Conservation (phyloP, 2,797 vertebrate genomes). For the Gephyroberyx darwinii region DNA sequence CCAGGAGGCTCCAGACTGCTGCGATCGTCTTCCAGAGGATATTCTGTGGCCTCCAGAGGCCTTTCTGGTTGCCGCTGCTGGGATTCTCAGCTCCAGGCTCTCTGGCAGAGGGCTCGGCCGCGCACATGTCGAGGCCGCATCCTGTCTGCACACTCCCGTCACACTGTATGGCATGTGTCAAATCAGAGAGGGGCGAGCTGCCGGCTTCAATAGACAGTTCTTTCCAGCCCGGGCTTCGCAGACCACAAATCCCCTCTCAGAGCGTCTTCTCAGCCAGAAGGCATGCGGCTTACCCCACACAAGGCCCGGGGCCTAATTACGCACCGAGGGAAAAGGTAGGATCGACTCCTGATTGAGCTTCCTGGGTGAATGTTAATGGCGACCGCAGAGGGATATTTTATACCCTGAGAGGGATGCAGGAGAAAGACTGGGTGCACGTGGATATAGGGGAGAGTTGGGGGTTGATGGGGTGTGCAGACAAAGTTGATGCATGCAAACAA, state of each 20-base stretch:
- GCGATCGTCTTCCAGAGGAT: conserved; percentile 63
- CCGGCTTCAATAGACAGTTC: conserved; percentile 70
- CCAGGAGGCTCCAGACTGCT: conserved; percentile 72
- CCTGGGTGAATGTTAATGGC: conserved; percentile 78
- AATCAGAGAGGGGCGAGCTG: conserved; percentile 70
- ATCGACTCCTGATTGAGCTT: conserved; percentile 79
- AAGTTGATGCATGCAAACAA: conserved; percentile 60
- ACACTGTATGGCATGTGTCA: conserved; percentile 71
- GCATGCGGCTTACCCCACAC: conserved; percentile 72
- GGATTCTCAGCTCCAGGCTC: conserved; percentile 48
- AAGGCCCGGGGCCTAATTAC: conserved; percentile 71
- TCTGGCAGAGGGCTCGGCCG: conserved; percentile 50
- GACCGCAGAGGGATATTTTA: conserved; percentile 74
- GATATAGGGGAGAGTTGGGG: conserved; percentile 26
- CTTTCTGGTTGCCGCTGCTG: conserved; percentile 45
- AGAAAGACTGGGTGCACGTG: conserved; percentile 42
- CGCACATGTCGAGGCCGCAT: conserved; percentile 60
- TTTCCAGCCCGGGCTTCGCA: conserved; percentile 74
- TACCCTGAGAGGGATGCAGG: conserved; percentile 61
- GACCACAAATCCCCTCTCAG: conserved; percentile 77
- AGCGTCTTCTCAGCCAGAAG: conserved; percentile 77
- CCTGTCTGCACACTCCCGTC: conserved; percentile 66
- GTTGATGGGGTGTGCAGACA: conserved; percentile 24
- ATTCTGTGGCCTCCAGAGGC: conserved; percentile 50
- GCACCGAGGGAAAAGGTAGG: conserved; percentile 66